Conservation (phyloP, 2,797 vertebrate genomes). For the Myotis planiceps region DNA sequence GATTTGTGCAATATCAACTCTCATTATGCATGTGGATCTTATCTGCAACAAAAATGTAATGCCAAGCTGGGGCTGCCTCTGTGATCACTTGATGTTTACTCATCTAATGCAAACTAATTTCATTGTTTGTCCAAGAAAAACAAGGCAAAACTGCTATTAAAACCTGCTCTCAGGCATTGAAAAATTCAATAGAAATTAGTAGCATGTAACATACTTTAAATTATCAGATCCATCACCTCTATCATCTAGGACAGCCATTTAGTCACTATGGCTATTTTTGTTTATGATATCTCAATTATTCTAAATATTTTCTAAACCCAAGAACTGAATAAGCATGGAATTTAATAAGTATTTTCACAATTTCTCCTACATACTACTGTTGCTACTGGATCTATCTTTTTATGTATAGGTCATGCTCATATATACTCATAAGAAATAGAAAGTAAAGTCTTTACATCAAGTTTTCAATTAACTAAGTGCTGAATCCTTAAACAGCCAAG, state of each 20-base stretch:
- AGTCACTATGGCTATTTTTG: background rate
- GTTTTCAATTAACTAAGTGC: background rate
- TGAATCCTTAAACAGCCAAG: background rate
- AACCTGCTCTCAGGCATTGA: background rate
- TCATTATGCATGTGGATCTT: background rate
- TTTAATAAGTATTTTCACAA: background rate
- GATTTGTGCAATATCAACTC: constrained; percentile 2
- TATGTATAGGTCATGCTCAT: background rate
- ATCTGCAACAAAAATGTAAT: background rate
- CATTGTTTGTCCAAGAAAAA: constrained; percentile 59
- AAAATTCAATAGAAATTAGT: background rate
- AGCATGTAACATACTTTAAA: background rate
- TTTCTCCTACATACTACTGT: background rate
- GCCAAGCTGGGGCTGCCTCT: background rate
- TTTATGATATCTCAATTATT: background rate
- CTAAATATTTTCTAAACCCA: background rate
- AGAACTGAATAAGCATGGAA: background rate
- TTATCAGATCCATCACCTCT: background rate
- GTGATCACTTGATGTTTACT: constrained; percentile 25
- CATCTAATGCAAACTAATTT: constrained; percentile 57
- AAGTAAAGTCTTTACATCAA: background rate
- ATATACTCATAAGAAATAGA: background rate
- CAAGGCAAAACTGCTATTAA: constrained; percentile 52
- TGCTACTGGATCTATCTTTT: background rate
- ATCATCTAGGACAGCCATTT: background rate